Evolutionary conservation across 2,113 vertebrate genomes (phyloP), one percentile per base, ranked within the genome.

Genomic region (Dicentrarchus labrax): DNA sequence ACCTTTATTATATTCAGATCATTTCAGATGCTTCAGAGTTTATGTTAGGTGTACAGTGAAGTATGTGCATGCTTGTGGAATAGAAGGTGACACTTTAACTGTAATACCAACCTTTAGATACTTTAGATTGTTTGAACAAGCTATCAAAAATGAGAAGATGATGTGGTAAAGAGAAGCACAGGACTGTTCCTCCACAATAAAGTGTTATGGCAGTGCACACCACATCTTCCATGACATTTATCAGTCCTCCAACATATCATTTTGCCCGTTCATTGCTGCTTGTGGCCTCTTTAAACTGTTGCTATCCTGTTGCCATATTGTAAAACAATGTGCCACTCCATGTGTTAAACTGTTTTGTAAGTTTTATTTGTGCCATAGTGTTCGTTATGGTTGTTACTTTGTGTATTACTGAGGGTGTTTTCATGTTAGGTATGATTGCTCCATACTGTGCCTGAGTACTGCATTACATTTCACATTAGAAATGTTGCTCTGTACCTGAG

Each of bases 21-120:
- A 48, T 64, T 68, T 15, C 53, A 50, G 30, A 66, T 78, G 17
- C 43, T 10, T 13, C 50, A 15, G 9, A 30, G 15, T 60, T 78
- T 51, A 39, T 71, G 16, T 66, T 78, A 2, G 38, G 4, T 54
- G 13, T 69, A 54, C 43, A 72, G 11, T 66, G 38, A 30, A 77
- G 57, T 75, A 47, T 36, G 53, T 73, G 68, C 78, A 88, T 82
- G 82, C 21, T 9, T 57, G 47, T 43, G n/a, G 13, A 7, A 4
- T 47, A 71, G 4, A 60, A 53, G 1, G 5, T 65, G 30, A 61
- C 22, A 19, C 9, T 6, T 61, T 70, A 54, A 39, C 21, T 54
- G 16, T 56, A 15, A 60, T 22, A 24, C 9, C 24, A 53, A 8
- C 21, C 30, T 61, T 56, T 22, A 56, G 45, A 51, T 67, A 53